A percentile compares a stretch with the other conserved stretches of the same genome.
These are phyloP conservation scores for Cheilosia urbana DNA, from an alignment of 2,888 invertebrate species.

Conservation along the genomic window DNA sequence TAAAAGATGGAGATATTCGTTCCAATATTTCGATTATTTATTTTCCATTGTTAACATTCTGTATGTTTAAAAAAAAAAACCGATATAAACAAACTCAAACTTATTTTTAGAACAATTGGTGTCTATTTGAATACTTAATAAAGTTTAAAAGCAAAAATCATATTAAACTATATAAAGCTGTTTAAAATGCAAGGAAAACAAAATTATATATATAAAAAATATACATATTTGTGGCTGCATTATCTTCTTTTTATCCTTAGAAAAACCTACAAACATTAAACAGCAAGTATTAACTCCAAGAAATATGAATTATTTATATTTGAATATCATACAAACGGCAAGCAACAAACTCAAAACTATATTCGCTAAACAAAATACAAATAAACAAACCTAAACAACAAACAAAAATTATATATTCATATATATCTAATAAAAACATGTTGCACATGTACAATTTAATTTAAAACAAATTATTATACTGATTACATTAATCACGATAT, in stretches of 20 bases:
- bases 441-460: slow-evolving; percentile 78
- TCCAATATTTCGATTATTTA: slow-evolving; percentile 52
- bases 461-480: slow-evolving; percentile 77
- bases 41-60: slow-evolving; percentile 57
- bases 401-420: slow-evolving; percentile 70
- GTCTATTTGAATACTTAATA: slow-evolving; percentile 71
- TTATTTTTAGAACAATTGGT: slow-evolving; percentile 75
- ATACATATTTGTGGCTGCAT: slow-evolving; percentile 58
- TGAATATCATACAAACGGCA: slow-evolving; percentile 49
- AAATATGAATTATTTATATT: slow-evolving; percentile 41
- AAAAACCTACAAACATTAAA: slow-evolving; percentile 40
- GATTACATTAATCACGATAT: slow-evolving; percentile 78
- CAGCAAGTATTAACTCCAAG: slow-evolving; percentile 36
- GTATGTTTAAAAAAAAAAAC: slow-evolving; percentile 41
- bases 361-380: slow-evolving; percentile 70
- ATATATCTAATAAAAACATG: slow-evolving; percentile 76
- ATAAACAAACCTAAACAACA: slow-evolving; percentile 49
- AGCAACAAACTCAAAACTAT: slow-evolving; percentile 68
- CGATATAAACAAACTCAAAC: slow-evolving; percentile 51
- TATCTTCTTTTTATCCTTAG: slow-evolving; percentile 11
- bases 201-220: slow-evolving; percentile 20
- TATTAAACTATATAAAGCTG: slow-evolving; percentile 47
- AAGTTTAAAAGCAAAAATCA: slow-evolving; percentile 49
- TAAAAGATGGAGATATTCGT: slow-evolving; percentile 37
- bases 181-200: slow-evolving; percentile 31